phyloP scores from a whole-genome alignment of 2,888 invertebrate genomes.

The Baronia brevicornis region DNA sequence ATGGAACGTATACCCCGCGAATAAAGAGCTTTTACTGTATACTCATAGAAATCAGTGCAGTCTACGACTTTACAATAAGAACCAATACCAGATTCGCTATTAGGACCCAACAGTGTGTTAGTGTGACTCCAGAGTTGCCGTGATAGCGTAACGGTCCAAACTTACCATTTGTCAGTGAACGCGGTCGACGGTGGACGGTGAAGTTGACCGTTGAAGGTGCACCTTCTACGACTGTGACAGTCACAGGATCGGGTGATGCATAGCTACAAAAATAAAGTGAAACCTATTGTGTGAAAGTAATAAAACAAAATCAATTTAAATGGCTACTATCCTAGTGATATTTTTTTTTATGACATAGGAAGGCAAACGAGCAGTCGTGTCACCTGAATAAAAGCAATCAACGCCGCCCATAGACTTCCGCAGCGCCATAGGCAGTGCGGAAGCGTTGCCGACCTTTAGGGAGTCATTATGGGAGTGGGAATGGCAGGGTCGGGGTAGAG shows the following conservation, averaged over 20 bases:
- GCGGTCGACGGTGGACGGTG: conserved; percentile 35
- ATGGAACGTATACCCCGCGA: too few relatives aligned
- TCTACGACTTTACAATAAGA: conserved; percentile 35
- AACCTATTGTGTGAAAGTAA: neutral
- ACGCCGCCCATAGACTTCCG: too few relatives aligned
- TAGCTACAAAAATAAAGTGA: conserved; percentile 31
- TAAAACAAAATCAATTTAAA: too few relatives aligned
- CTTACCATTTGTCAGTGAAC: conserved; percentile 49
- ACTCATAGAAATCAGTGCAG: neutral
- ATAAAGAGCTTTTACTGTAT: too few relatives aligned
- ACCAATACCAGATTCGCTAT: conserved; percentile 39
- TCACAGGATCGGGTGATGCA: conserved; percentile 23
- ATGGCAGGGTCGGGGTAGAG: too few relatives aligned
- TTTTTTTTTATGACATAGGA: too few relatives aligned
- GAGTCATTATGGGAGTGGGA: too few relatives aligned
- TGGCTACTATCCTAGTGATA: too few relatives aligned
- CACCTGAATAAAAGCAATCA: too few relatives aligned
- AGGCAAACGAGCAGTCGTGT: too few relatives aligned
- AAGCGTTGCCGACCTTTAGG: too few relatives aligned
- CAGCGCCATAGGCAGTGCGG: too few relatives aligned
- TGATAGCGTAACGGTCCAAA: conserved; percentile 29
- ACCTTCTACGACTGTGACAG: conserved; percentile 43
- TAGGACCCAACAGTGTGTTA: conserved; percentile 42
- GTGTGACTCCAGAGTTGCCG: conserved; percentile 42
- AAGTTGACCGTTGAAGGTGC: conserved; percentile 35